Conservation (phyloP, 2,888 invertebrate genomes). For the Fragum sueziense region DNA sequence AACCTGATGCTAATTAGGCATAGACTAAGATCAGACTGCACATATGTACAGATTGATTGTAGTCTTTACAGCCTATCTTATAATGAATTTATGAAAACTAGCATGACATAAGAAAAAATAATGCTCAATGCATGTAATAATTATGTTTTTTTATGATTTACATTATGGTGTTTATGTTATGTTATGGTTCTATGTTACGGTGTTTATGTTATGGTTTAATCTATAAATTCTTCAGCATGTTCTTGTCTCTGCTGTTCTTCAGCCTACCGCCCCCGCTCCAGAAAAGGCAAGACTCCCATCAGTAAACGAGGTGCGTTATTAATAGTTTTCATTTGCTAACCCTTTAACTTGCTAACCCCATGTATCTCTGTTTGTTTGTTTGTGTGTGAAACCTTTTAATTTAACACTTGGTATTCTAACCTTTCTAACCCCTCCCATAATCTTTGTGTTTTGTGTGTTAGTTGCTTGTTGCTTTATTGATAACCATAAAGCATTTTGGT, state of each 20-base stretch:
- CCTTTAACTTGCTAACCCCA: background rate
- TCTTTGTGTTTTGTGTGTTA: background rate
- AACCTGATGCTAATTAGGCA: background rate
- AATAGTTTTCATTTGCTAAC: background rate
- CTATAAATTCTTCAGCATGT: constrained; percentile 60
- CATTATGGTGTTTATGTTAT: too few species aligned
- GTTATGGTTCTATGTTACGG: background rate
- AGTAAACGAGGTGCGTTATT: constrained; percentile 61
- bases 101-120: too few species aligned
- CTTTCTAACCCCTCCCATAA: background rate
- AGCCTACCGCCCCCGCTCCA: constrained; percentile 62
- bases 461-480: too few species aligned
- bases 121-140: too few species aligned
- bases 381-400: too few species aligned
- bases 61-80: background rate
- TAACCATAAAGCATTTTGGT: too few species aligned
- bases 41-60: background rate
- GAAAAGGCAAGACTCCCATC: constrained; percentile 59
- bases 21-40: background rate
- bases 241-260: constrained; percentile 66
- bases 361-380: too few species aligned
- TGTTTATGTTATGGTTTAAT: constrained; percentile 1
- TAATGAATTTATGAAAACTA: too few species aligned
- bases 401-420: too few species aligned
- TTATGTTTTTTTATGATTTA: too few species aligned